Evolutionary conservation across 2,113 vertebrate genomes (phyloP), one percentile per base, ranked within the genome.

Genomic region (Tonatia bakeri): DNA sequence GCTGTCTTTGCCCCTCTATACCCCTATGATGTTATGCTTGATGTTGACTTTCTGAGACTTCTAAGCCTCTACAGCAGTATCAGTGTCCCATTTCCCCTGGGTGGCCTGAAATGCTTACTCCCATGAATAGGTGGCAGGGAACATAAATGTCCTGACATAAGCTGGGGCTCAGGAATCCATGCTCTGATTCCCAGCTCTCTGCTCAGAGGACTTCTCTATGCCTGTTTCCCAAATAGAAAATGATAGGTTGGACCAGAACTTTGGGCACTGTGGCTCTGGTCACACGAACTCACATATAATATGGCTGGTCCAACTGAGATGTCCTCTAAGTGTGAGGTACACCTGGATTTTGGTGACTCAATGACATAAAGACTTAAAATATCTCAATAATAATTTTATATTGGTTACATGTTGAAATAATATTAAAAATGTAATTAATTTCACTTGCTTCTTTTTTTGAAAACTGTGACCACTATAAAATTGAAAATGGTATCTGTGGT

Each of bases 281-380:
- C 13, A 52, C 1, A 3, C 0, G 13, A 45, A 10, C 47, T 14
- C 65, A 17, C 3, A 0, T 2, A 15, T 69, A 36, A 15, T 1
- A 2, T 5, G 14, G 20, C 54, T 43, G n/a, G 16, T 22, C 5
- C 36, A 11, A 40, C n/a, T 33, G 69, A 26, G 56, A 11, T 50
- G 40, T 14, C 56, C 7, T 31, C n/a, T 76, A 56, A 31, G 17
- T 5, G 3, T 16, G 8, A 70, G 20, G 31, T 10, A 15, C 80
- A 64, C 7, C 20, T 7, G 20, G n/a, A 31, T 24, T 45, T 38
- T 54, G 83, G 80, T 40, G n/a, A 50, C n/a, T 47, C 24, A 1
- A 61, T n/a, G 65, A 40, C n/a, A 87, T 38, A 50, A 61, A 33
- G 26, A 87, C 67, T 83, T 69, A 28, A 36, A 20, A 56, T 45